Evolutionary conservation across 2,888 invertebrate species (phyloP).

Genomic region (Tiliacea citrago): DNA sequence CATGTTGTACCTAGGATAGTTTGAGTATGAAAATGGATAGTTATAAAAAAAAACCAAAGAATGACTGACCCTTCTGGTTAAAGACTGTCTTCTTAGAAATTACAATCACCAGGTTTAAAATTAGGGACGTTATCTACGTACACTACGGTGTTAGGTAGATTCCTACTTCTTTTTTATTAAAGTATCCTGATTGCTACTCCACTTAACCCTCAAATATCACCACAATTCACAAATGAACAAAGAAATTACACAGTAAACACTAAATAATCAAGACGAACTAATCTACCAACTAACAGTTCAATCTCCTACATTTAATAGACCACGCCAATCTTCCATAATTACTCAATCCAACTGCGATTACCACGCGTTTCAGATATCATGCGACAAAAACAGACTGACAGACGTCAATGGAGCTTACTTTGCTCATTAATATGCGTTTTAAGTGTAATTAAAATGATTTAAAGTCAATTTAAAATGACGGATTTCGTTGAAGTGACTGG

Average conservation of each 20-base stretch:
- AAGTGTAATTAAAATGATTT: conserved; percentile 79
- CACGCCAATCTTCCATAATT: conserved; percentile 69
- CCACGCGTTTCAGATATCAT: conserved; percentile 50
- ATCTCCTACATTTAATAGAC: conserved; percentile 61
- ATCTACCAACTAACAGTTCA: conserved; percentile 44
- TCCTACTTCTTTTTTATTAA: background rate
- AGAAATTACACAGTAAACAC: conserved; percentile 34
- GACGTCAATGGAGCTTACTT: conserved; percentile 49
- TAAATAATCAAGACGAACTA: conserved; percentile 34
- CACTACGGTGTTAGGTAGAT: no score
- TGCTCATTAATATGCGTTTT: conserved; percentile 71
- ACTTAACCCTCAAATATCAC: conserved; percentile 11
- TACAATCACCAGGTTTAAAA: background rate
- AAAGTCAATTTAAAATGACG: conserved; percentile 48
- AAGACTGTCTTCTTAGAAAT: background rate
- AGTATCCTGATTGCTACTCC: conserved; percentile 6
- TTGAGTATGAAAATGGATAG: background rate
- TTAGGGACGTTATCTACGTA: background rate
- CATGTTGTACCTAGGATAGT: background rate
- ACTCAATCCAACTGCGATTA: conserved; percentile 65
- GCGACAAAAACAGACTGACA: conserved; percentile 59
- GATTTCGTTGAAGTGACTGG: conserved; percentile 19
- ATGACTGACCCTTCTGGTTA: no score
- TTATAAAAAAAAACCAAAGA: background rate
- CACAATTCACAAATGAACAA: conserved; percentile 31